Conservation (phyloP, 2,797 vertebrate genomes). For the Molossus alvarezi region DNA sequence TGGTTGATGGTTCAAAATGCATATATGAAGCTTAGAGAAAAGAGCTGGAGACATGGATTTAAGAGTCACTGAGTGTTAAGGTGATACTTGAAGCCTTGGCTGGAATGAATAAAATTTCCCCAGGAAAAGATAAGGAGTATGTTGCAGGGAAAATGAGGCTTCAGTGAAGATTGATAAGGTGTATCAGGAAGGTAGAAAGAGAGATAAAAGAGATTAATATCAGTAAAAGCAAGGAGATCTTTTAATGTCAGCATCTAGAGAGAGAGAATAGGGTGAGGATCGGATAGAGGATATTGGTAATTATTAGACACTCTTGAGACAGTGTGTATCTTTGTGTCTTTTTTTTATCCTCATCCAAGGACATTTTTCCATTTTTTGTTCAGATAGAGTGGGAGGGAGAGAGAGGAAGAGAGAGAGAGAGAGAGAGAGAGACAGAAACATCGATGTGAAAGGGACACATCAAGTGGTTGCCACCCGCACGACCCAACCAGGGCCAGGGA, state of each 20-base stretch:
- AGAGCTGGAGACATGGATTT: neutral
- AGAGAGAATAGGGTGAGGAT: neutral
- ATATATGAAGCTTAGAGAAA: constrained; percentile 40
- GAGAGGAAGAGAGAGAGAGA: too few relatives aligned
- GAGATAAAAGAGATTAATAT: constrained; percentile 19
- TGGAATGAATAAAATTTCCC: constrained; percentile 32
- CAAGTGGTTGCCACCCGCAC: too few relatives aligned
- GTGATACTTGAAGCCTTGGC: constrained; percentile 24
- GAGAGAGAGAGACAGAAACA: too few relatives aligned
- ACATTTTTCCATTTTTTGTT: too few relatives aligned
- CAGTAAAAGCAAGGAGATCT: neutral
- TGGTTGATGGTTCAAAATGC: constrained; percentile 30
- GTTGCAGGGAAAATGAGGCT: neutral
- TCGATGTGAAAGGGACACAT: too few relatives aligned
- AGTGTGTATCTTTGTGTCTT: neutral
- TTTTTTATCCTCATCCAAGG: too few relatives aligned
- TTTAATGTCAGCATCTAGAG: neutral
- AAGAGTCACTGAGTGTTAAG: constrained; percentile 45
- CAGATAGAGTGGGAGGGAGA: too few relatives aligned
- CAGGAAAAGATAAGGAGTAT: neutral
- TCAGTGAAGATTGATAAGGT: neutral
- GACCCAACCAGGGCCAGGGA: too few relatives aligned
- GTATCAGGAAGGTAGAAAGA: neutral
- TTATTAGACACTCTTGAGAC: neutral
- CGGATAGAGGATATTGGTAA: neutral